Percentiles rank a stretch among this genome's conserved stretches.
phyloP scores from a whole-genome alignment of 2,113 vertebrate genomes.

The Lanius collurio region DNA sequence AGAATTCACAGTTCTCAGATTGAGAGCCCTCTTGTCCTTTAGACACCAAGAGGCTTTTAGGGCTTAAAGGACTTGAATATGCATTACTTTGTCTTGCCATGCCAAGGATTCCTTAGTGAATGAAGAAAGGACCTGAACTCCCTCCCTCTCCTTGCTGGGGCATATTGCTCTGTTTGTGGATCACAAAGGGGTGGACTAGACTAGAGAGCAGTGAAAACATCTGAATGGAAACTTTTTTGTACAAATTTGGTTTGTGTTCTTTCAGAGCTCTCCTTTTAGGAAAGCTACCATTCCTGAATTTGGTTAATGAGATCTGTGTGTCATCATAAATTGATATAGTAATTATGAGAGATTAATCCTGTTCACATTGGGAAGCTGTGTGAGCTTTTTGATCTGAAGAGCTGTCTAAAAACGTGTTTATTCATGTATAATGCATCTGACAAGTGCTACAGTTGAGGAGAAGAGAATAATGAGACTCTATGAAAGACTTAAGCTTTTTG shows the following conservation, averaged over 20 bases:
- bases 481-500: neutral
- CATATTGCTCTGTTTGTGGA: neutral
- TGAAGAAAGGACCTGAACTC: conserved; percentile 14
- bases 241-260: neutral
- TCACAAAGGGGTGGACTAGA: neutral
- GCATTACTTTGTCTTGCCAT: conserved; percentile 2
- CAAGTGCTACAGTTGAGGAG: conserved; percentile 45
- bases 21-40: conserved; percentile 34
- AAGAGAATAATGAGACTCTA: conserved; percentile 52
- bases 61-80: conserved; percentile 8
- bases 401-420: conserved; percentile 68
- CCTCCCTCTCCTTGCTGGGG: neutral
- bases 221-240: neutral
- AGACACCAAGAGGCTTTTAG: conserved; percentile 9
- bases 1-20: conserved; percentile 16
- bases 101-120: conserved; percentile 34
- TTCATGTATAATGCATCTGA: conserved; percentile 64
- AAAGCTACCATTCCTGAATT: conserved; percentile 25
- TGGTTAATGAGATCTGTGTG: conserved; percentile 68
- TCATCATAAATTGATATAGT: conserved; percentile 66
- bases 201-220: neutral
- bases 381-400: conserved; percentile 69
- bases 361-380: conserved; percentile 65
- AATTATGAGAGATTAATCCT: conserved; percentile 70
- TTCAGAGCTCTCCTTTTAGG: neutral